These are phyloP conservation scores for Orestias chungarensis DNA, from an alignment of 2,797 vertebrate genomes.

Conservation along the genomic window DNA sequence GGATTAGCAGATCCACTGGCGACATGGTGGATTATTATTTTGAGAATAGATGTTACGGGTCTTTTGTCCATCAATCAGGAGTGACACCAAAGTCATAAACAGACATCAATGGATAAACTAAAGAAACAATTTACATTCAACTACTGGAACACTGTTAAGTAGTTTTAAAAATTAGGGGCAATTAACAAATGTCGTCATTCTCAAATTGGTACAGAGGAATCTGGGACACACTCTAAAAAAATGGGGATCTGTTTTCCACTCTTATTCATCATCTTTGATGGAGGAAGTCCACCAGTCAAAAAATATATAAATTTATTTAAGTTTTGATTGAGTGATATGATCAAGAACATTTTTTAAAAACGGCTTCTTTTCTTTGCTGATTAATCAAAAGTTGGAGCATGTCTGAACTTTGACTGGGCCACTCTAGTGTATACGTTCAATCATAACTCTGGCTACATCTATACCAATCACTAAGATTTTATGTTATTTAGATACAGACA, in stretches of 20 bases:
- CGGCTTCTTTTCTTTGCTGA: not conserved
- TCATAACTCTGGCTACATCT: too few species aligned
- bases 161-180: slow-evolving; percentile 37
- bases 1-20: slow-evolving; percentile 63
- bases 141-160: slow-evolving; percentile 11
- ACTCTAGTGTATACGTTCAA: too few species aligned
- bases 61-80: slow-evolving; percentile 6
- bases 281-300: not conserved
- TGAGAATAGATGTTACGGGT: slow-evolving; percentile 40
- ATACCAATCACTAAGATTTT: too few species aligned
- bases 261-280: not conserved
- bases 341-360: not conserved
- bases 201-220: not conserved
- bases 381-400: not conserved
- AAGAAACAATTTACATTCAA: slow-evolving; percentile 31
- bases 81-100: slow-evolving; percentile 11
- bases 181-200: slow-evolving; percentile 24
- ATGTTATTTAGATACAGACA: not conserved
- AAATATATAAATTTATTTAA: not conserved
- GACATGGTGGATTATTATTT: slow-evolving; percentile 48
- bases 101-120: slow-evolving; percentile 27
- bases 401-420: too few species aligned
- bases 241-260: not conserved
- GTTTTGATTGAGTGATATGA: not conserved
- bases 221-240: not conserved